These are phyloP conservation scores for Vombatus ursinus DNA, from an alignment of 2,113 vertebrate species.

Conservation along the genomic window DNA sequence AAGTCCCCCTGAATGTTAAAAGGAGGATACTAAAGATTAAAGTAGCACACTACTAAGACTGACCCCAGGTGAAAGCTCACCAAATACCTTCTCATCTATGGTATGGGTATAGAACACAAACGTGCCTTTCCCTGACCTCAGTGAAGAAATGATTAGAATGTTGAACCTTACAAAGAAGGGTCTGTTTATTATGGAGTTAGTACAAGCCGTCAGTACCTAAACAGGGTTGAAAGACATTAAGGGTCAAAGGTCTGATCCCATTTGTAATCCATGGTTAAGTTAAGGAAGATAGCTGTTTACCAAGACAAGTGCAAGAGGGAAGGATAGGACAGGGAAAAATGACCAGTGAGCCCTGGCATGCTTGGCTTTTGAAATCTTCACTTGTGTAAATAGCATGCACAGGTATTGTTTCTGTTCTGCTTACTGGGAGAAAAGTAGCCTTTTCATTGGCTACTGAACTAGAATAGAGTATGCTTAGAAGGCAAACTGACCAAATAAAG, in stretches of 20 bases:
- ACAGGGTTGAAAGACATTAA: background rate
- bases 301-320: background rate
- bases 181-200: background rate
- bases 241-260: conserved; percentile 31
- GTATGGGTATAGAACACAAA: background rate
- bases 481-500: background rate
- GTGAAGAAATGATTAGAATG: conserved; percentile 17
- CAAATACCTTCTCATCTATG: background rate
- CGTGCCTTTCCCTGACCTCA: conserved; percentile 12
- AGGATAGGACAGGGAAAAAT: background rate
- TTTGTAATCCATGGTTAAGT: conserved; percentile 3
- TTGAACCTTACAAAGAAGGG: conserved; percentile 14
- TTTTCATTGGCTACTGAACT: background rate
- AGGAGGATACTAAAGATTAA: conserved; percentile 7
- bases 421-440: background rate
- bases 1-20: background rate
- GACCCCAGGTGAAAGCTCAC: background rate
- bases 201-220: background rate
- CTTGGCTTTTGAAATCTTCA: too few relatives aligned
- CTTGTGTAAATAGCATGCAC: background rate
- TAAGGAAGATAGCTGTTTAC: background rate
- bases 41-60: background rate
- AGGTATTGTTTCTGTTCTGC: background rate
- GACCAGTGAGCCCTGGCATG: background rate
- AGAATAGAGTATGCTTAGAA: background rate